Base-by-base conservation (phyloP, 2,888 invertebrate genomes). In the Congeria kusceri region DNA sequence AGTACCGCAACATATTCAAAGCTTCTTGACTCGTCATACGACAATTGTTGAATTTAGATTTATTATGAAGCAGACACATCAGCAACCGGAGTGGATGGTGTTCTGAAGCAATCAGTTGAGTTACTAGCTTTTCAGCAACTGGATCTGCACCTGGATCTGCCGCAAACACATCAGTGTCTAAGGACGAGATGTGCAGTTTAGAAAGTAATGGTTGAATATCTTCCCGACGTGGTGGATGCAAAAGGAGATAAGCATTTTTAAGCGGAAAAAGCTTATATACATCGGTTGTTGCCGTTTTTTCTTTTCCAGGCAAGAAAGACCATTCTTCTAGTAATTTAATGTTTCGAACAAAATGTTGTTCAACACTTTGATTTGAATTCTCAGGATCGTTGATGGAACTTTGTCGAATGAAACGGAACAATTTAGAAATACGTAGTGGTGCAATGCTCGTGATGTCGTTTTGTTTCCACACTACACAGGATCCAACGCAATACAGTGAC, bases 31-130 rank as follows among this genome's bases (percentile, higher is more conserved):
- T 18, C 4, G 39, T 62, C 13, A 61, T n/a, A 25, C 28, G n/a
- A 56, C 39, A 25, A 5, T 2, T 44, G n/a, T 15, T 23, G 5
- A 71, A 9, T n/a, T 18, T 46, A 28, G 44, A 49, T 29, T 44
- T 46, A 44, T 71, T n/a, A 25, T 64, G 18, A 18, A 44, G 27
- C 15, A 71, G 25, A 58, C 71, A 71, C 18, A 29, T 44, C 20
- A 71, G 25, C 7, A 71, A 15, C n/a, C 28, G 11, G 20, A 23
- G 29, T 25, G 71, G 71, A 1, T 44, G 27, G 18, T 71, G 57
- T 39, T 27, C 25, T 27, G 58, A 57, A 3, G 64, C 20, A 32
- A 32, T 32, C 32, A 32, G 32, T 32, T 9, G 32, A 32, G 32
- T 32, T 13, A 71, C 64, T 18, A 27, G 15, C n/a, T 32, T 28